These are phyloP conservation scores for Diploptera punctata DNA, from an alignment of 2,888 invertebrate genomes.

Conservation along the genomic window DNA sequence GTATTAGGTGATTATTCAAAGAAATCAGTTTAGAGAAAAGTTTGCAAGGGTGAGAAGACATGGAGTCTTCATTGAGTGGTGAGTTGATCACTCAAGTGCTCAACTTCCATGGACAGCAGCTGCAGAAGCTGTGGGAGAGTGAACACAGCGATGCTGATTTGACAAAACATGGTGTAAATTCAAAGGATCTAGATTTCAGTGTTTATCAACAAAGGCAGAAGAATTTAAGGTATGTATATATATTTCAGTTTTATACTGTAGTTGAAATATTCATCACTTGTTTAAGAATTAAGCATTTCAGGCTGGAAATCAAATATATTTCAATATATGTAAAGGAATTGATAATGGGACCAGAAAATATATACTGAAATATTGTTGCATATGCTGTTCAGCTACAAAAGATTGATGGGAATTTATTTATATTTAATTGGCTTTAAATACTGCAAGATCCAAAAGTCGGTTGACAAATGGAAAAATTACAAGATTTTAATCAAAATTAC, in stretches of 20 bases:
- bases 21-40: neutral
- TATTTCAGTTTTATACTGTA: neutral
- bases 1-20: too few relatives aligned
- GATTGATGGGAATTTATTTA: too few relatives aligned
- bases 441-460: too few relatives aligned
- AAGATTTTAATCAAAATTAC: too few relatives aligned
- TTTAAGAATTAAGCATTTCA: too few relatives aligned
- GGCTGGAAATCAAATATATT: too few relatives aligned
- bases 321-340: too few relatives aligned
- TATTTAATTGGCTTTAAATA: too few relatives aligned
- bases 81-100: slow-evolving; percentile 72
- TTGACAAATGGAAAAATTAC: too few relatives aligned
- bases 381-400: too few relatives aligned
- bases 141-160: slow-evolving; percentile 82
- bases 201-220: slow-evolving; percentile 82
- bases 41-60: slow-evolving; percentile 14
- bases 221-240: slow-evolving; percentile 67
- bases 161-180: slow-evolving; percentile 60
- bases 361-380: too few relatives aligned
- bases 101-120: slow-evolving; percentile 86
- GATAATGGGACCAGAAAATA: too few relatives aligned
- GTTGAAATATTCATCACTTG: neutral
- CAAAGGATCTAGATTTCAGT: slow-evolving; percentile 71
- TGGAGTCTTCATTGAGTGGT: slow-evolving; percentile 54
- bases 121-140: slow-evolving; percentile 87